Base-by-base conservation (phyloP, 2,797 vertebrate genomes). In the Benthosema pterotum region DNA sequence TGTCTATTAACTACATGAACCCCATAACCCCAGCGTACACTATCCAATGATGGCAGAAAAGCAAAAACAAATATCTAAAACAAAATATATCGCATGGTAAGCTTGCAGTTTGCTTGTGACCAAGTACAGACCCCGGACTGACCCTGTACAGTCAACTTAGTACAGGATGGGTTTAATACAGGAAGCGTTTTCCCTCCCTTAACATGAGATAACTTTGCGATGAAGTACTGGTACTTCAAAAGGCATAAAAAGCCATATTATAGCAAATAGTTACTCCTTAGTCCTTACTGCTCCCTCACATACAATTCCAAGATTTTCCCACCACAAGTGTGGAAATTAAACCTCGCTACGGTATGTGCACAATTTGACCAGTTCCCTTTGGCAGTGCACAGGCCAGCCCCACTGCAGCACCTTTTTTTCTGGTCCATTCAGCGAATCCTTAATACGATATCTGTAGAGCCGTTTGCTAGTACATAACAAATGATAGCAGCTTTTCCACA, bases 301-400 rank as follows among this genome's bases (percentile, higher is more conserved):
- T 16, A 65, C 77, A 78, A 79, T 70, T 62, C 54, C 79, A 69
- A 74, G 51, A 61, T 74, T 42, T 72, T 67, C 69, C 16, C 47
- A n/a, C 18, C 18, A 15, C 72, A 67, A 77, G 80, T 62, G 71
- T 76, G 62, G 53, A 59, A 60, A 64, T 69, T 72, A 82, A 57
- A 73, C 72, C 56, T 55, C 69, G 64, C 77, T 70, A 38, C 8
- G 32, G 32, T 38, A 42, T 64, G 58, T 42, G 38, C 65, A 72
- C 69, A 74, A 48, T 60, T 57, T 60, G 67, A 69, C 67, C 51
- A 66, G 73, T 65, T 72, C 69, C 69, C 67, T 43, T 18, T 0
- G 8, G 69, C 56, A 71, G 61, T 63, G 45, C 66, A 49, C 52
- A 67, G 5, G 3, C 50, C 28, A 60, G 56, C 69, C 52, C 52